Conservation (phyloP, 1,140 invertebrate species). For the Arion vulgaris region DNA sequence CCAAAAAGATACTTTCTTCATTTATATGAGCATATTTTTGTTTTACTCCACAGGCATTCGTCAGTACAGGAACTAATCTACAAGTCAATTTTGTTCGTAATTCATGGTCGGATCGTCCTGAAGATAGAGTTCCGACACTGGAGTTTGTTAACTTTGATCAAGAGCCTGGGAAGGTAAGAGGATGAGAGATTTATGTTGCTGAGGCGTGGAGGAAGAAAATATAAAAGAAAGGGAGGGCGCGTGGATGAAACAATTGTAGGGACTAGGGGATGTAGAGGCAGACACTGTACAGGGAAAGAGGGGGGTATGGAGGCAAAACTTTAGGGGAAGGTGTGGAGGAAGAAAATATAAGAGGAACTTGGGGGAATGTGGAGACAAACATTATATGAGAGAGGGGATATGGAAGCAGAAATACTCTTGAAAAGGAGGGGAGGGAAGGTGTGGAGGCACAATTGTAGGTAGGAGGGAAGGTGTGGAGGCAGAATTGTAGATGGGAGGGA, state of each 20-base stretch:
- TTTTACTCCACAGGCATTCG: constrained; percentile 80
- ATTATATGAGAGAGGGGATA: too few relatives aligned
- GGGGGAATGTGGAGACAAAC: too few relatives aligned
- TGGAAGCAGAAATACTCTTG: too few relatives aligned
- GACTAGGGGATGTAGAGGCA: neutral
- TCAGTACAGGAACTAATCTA: constrained; percentile 93
- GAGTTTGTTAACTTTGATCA: constrained; percentile 95
- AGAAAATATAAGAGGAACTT: too few relatives aligned
- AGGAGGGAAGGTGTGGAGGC: too few relatives aligned
- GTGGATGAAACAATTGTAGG: too few relatives aligned
- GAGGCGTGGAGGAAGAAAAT: neutral
- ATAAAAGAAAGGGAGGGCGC: neutral
- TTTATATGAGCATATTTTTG: too few relatives aligned
- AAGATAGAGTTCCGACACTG: constrained; percentile 76
- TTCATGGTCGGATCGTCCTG: constrained; percentile 77
- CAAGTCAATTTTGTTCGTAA: constrained; percentile 87
- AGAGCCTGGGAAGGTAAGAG: constrained; percentile 92
- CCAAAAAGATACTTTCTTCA: too few relatives aligned
- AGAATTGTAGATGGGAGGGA: too few relatives aligned
- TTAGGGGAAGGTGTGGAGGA: neutral
- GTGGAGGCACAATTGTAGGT: too few relatives aligned
- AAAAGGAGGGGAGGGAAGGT: too few relatives aligned
- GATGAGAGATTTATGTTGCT: too few relatives aligned
- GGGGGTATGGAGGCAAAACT: neutral
- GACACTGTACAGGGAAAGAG: neutral